These are phyloP conservation scores for Carcina quercana DNA, from an alignment of 2,888 invertebrate genomes.

Conservation along the genomic window DNA sequence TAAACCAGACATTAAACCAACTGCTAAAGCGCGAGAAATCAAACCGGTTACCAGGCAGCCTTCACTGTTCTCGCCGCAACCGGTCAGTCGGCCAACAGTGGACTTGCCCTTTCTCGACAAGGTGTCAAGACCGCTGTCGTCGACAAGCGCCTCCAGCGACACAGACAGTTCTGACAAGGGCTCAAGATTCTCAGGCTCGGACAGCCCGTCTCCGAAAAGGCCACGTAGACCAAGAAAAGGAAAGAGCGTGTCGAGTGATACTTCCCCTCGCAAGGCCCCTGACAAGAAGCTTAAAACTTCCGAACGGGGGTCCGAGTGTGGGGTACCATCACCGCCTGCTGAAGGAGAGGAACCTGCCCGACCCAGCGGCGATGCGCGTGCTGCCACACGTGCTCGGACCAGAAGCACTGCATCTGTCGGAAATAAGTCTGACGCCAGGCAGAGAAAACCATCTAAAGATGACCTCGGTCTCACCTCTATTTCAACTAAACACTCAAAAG, in stretches of 20 bases:
- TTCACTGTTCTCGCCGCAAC: constrained; percentile 62
- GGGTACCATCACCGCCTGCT: constrained; percentile 82
- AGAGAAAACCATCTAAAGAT: constrained; percentile 66
- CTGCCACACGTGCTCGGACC: constrained; percentile 78
- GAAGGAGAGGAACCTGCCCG: constrained; percentile 83
- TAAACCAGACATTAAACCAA: constrained; percentile 51
- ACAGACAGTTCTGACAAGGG: constrained; percentile 70
- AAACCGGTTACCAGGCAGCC: constrained; percentile 45
- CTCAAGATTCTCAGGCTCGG: constrained; percentile 50
- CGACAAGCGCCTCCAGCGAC: constrained; percentile 76
- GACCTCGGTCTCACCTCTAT: constrained; percentile 38
- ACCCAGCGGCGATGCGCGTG: constrained; percentile 50
- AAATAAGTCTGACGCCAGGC: constrained; percentile 76
- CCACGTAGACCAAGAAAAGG: constrained; percentile 57
- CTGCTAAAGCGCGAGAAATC: constrained; percentile 59
- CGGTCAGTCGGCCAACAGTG: constrained; percentile 69
- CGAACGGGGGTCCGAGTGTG: constrained; percentile 83
- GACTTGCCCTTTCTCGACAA: constrained; percentile 88
- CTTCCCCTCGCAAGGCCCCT: constrained; percentile 76
- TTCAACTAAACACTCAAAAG: constrained; percentile 69
- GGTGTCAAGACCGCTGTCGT: constrained; percentile 80
- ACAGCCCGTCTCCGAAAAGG: constrained; percentile 56
- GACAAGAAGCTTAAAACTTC: constrained; percentile 90
- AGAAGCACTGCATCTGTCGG: constrained; percentile 79
- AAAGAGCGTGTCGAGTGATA: constrained; percentile 41